Evolutionary conservation across 2,888 invertebrate genomes (phyloP).

Genomic region (Chymomyza amoena): DNA sequence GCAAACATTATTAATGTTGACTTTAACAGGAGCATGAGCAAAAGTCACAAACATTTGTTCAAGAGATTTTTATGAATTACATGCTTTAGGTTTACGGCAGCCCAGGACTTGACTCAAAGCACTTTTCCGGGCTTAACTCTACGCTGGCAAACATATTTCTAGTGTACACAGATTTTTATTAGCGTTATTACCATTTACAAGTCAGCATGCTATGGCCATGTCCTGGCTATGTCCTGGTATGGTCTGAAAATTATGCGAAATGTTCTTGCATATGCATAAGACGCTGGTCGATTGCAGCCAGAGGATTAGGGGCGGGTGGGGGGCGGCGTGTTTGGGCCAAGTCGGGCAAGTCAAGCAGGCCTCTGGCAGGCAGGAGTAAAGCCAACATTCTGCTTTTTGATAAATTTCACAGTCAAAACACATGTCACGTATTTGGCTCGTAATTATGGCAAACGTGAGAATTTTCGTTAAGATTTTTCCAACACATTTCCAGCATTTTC

Average conservation of each 20-base stretch:
- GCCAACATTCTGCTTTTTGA: constrained; percentile 30
- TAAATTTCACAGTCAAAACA: constrained; percentile 67
- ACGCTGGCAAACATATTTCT: constrained; percentile 14
- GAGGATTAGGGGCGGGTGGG: background rate
- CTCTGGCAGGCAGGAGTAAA: constrained; percentile 12
- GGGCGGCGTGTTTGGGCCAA: background rate
- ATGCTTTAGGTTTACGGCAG: background rate
- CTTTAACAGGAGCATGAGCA: constrained; percentile 11
- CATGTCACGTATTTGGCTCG: constrained; percentile 73
- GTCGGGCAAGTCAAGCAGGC: background rate
- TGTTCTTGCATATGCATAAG: background rate
- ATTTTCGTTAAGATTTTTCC: constrained; percentile 73
- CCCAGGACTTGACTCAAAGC: background rate
- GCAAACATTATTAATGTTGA: constrained; percentile 42
- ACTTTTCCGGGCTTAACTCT: background rate
- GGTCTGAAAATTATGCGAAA: background rate
- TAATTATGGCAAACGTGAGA: constrained; percentile 75
- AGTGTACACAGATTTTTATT: constrained; percentile 62
- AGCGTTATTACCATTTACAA: constrained; percentile 61
- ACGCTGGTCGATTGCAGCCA: background rate
- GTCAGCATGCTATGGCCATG: background rate
- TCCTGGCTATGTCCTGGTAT: background rate
- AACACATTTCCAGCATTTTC: constrained; percentile 45
- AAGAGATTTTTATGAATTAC: constrained; percentile 71
- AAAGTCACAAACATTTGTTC: constrained; percentile 60